These are phyloP conservation scores for Hylaeus anthracinus DNA, from an alignment of 1,140 invertebrate species.

Conservation along the genomic window DNA sequence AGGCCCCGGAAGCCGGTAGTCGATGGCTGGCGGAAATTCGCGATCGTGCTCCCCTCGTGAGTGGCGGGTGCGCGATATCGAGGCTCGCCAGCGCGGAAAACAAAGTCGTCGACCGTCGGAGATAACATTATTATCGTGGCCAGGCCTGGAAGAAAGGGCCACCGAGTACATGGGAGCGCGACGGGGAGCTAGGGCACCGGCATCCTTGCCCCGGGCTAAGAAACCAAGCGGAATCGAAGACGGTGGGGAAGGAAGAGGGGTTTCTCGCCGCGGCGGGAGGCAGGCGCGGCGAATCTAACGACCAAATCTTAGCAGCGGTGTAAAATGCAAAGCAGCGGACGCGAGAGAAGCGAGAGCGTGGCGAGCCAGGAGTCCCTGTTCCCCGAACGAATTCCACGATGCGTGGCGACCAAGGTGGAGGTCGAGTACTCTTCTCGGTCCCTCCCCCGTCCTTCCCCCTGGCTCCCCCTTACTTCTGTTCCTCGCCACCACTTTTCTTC, in stretches of 20 bases:
- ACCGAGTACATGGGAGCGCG: conserved; percentile 45
- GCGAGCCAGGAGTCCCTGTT: conserved; percentile 44
- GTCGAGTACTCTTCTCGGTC: conserved; percentile 51
- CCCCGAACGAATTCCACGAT: conserved; percentile 69
- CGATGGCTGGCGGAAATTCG: conserved; percentile 27
- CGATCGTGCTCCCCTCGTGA: too few relatives aligned
- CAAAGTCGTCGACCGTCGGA: conserved; percentile 16
- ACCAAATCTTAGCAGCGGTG: conserved; percentile 66
- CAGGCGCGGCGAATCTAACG: conserved; percentile 63
- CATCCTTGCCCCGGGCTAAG: conserved; percentile 51
- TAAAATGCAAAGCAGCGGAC: conserved; percentile 67
- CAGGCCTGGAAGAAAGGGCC: conserved; percentile 35
- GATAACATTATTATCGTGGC: conserved; percentile 44
- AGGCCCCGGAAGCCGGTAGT: background rate
- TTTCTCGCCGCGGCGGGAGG: conserved; percentile 28
- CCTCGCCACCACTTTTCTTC: background rate
- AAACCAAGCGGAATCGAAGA: conserved; percentile 17
- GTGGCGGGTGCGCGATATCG: background rate
- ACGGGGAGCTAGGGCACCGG: conserved; percentile 35
- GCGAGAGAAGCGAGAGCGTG: conserved; percentile 26
- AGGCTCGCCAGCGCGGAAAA: conserved; percentile 9
- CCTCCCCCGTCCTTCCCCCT: conserved; percentile 43
- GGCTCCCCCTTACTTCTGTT: conserved; percentile 31
- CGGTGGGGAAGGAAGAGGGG: conserved; percentile 5
- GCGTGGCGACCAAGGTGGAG: conserved; percentile 72